phyloP scores from a whole-genome alignment of 2,113 vertebrate genomes.

The Lagopus leucura region DNA sequence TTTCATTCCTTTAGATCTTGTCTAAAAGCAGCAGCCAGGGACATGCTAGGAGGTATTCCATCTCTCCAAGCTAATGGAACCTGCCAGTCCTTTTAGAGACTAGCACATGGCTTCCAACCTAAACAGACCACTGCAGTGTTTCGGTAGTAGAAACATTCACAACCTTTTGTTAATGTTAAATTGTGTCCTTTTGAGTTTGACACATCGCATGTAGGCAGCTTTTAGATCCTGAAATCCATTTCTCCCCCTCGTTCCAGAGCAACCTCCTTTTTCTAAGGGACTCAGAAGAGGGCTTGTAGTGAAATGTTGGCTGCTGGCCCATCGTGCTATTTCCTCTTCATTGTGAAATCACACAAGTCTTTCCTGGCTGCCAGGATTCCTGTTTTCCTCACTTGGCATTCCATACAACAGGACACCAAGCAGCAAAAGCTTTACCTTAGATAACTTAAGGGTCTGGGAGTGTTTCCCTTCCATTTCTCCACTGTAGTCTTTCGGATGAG shows the following conservation, averaged over 20 bases:
- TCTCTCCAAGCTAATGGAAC: background rate
- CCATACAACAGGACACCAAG: background rate
- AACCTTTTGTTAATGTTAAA: background rate
- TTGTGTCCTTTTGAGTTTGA: background rate
- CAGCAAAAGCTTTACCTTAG: slow-evolving; percentile 82
- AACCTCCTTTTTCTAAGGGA: slow-evolving; percentile 8
- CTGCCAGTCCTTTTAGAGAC: background rate
- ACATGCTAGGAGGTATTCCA: fast-evolving
- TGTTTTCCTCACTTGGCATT: background rate
- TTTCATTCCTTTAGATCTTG: background rate
- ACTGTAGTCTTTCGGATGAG: slow-evolving; percentile 92
- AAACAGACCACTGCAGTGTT: background rate
- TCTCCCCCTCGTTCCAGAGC: background rate
- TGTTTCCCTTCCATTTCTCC: slow-evolving; percentile 94
- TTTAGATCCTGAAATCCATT: slow-evolving; percentile 6
- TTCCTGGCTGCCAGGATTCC: background rate
- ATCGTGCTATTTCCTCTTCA: slow-evolving; percentile 21
- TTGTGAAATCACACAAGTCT: background rate
- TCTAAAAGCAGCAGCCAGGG: slow-evolving; percentile 2
- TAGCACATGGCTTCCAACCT: background rate
- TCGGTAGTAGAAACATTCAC: background rate
- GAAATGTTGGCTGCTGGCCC: slow-evolving; percentile 21
- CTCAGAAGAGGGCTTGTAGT: background rate
- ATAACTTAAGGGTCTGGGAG: slow-evolving; percentile 87
- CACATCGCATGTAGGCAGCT: background rate